phyloP scores from a whole-genome alignment of 2,888 invertebrate species.

The Coenonympha glycerion region DNA sequence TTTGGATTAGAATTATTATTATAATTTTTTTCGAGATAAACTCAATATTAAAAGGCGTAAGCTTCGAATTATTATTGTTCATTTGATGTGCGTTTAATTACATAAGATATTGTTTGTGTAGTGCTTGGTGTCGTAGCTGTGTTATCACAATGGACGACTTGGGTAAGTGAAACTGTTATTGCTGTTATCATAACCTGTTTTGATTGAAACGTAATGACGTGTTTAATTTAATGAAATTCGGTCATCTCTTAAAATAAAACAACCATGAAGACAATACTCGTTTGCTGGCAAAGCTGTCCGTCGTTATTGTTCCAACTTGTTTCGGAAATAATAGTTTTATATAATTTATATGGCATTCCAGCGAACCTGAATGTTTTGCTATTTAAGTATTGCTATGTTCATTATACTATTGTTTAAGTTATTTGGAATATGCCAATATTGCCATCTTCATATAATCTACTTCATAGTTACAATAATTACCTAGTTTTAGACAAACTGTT shows the following conservation, averaged over 20 bases:
- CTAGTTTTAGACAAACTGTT: slow-evolving; percentile 6
- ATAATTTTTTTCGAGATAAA: too few relatives aligned
- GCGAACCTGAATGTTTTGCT: too few relatives aligned
- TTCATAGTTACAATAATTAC: too few relatives aligned
- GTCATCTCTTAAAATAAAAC: slow-evolving; percentile 23
- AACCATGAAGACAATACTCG: neutral
- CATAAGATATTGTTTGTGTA: slow-evolving; percentile 21
- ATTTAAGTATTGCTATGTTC: too few relatives aligned
- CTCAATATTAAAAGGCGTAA: neutral
- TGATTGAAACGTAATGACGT: slow-evolving; percentile 53
- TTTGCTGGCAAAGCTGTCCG: neutral
- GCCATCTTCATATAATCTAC: neutral
- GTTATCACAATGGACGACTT: slow-evolving; percentile 64
- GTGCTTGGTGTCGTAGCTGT: slow-evolving; percentile 35
- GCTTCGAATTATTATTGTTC: neutral
- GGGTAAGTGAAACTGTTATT: slow-evolving; percentile 53
- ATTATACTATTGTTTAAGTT: too few relatives aligned
- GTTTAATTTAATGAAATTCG: slow-evolving; percentile 46
- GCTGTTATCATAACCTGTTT: slow-evolving; percentile 70
- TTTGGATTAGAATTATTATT: slow-evolving; percentile 45
- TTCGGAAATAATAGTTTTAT: too few relatives aligned
- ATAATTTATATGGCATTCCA: too few relatives aligned
- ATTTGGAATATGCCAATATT: neutral
- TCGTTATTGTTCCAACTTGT: too few relatives aligned
- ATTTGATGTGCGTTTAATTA: neutral